A percentile compares a stretch with the other conserved stretches of the same genome.
phyloP scores from a whole-genome alignment of 92 coral and sea anemone species.

The Palythoa grandiflora region DNA sequence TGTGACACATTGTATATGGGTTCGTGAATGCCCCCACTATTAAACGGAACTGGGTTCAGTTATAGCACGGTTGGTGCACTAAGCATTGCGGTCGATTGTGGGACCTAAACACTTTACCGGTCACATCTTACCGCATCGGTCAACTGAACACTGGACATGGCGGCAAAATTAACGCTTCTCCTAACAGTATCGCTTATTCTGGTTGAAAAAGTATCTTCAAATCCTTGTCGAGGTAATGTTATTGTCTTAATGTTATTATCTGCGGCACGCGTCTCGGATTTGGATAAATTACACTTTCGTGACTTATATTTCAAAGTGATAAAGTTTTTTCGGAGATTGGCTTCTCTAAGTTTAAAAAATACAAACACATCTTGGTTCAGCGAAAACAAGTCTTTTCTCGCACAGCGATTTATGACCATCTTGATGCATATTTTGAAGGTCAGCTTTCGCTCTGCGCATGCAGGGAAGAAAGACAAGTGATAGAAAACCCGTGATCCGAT shows the following conservation, averaged over 20 bases:
- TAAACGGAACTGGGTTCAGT: too few species aligned
- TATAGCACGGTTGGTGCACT: too few species aligned
- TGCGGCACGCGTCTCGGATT: conserved; percentile 4
- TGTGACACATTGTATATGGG: too few species aligned
- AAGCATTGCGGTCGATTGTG: too few species aligned
- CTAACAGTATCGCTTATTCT: not conserved
- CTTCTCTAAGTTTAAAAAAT: not conserved
- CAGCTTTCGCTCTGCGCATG: not conserved
- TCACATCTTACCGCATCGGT: not conserved
- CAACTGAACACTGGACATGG: not conserved
- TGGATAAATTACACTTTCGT: not conserved
- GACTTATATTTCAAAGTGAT: not conserved
- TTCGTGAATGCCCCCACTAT: too few species aligned
- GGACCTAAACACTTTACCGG: not conserved
- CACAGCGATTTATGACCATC: not conserved
- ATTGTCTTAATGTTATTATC: not conserved
- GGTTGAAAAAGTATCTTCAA: not conserved
- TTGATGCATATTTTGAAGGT: not conserved
- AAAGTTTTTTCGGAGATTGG: not conserved
- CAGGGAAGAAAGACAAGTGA: not conserved
- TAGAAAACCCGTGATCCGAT: not conserved
- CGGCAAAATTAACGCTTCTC: not conserved
- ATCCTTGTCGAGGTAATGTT: conserved; percentile 11
- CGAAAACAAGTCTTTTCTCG: not conserved
- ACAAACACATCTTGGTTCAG: not conserved